These are phyloP conservation scores for Polylopha cassiicola DNA, from an alignment of 2,888 invertebrate genomes.

Conservation along the genomic window DNA sequence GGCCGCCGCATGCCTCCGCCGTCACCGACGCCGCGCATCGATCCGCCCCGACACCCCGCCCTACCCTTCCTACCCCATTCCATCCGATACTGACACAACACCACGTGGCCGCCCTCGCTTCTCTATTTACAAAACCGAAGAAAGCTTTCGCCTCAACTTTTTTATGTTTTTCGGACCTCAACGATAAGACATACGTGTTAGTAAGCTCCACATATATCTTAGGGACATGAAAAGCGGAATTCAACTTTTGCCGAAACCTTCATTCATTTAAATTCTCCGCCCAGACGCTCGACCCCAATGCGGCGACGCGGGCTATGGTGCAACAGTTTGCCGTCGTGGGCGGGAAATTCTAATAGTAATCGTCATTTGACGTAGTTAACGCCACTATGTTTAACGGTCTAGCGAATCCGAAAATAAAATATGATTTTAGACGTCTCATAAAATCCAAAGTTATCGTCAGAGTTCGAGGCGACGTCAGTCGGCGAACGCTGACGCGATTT, in stretches of 20 bases:
- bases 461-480: conserved; percentile 55
- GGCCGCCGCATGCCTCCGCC: conserved; percentile 29
- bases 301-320: conserved; percentile 56
- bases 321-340: conserved; percentile 69
- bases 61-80: conserved; percentile 40
- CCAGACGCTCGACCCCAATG: conserved; percentile 29
- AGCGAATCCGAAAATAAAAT: conserved; percentile 58
- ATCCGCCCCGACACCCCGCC: conserved; percentile 48
- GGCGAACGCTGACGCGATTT: conserved; percentile 39
- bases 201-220: too few species aligned
- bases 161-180: conserved; percentile 22
- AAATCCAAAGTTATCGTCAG: conserved; percentile 50
- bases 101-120: conserved; percentile 48
- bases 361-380: conserved; percentile 44
- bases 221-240: too few species aligned
- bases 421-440: conserved; percentile 58
- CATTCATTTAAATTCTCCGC: conserved; percentile 46
- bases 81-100: conserved; percentile 24
- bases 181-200: background rate
- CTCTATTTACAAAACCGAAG: conserved; percentile 27
- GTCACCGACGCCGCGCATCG: conserved; percentile 45
- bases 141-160: background rate
- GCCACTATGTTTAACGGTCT: conserved; percentile 45
- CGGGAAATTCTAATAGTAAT: conserved; percentile 60
- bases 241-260: background rate